A percentile compares a stretch with the other conserved stretches of the same genome.
Evolutionary conservation across 2,888 invertebrate species (phyloP).

Genomic region (Lordiphosa andalusiaca): DNA sequence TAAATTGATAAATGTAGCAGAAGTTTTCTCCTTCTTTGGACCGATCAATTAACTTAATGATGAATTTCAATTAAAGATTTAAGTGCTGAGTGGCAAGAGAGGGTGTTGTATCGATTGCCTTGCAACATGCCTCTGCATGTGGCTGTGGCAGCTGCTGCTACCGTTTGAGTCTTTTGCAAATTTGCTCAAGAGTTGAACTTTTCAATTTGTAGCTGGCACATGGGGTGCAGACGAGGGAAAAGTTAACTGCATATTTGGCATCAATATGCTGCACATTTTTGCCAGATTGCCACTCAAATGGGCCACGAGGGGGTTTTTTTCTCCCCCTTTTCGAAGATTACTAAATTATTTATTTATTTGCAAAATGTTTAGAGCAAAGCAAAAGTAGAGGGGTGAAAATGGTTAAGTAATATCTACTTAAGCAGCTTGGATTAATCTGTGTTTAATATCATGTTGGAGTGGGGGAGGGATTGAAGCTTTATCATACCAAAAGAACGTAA

Average conservation of each 20-base stretch:
- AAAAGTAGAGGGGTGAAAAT: not conserved
- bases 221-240: slow-evolving; percentile 2
- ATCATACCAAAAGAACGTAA: too few relatives aligned
- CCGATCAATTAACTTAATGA: slow-evolving; percentile 60
- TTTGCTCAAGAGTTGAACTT: slow-evolving; percentile 50
- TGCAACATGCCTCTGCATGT: too few relatives aligned
- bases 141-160: too few relatives aligned
- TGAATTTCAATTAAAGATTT: slow-evolving; percentile 37
- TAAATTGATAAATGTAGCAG: slow-evolving; percentile 54
- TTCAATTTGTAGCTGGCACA: slow-evolving; percentile 55
- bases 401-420: too few relatives aligned
- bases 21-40: not conserved
- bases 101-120: too few relatives aligned
- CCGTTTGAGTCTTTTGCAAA: slow-evolving; percentile 33
- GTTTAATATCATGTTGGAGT: too few relatives aligned
- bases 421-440: too few relatives aligned
- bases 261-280: slow-evolving; percentile 34
- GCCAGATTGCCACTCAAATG: slow-evolving; percentile 15
- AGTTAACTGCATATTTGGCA: slow-evolving; percentile 38
- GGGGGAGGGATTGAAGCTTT: too few relatives aligned
- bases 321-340: slow-evolving; percentile 10
- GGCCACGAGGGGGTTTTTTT: too few relatives aligned
- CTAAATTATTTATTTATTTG: slow-evolving; percentile 41
- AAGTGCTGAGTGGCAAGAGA: slow-evolving; percentile 9
- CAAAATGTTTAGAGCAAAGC: slow-evolving; percentile 2